phyloP scores from a whole-genome alignment of 1,140 invertebrate genomes.

The Papilio machaon region DNA sequence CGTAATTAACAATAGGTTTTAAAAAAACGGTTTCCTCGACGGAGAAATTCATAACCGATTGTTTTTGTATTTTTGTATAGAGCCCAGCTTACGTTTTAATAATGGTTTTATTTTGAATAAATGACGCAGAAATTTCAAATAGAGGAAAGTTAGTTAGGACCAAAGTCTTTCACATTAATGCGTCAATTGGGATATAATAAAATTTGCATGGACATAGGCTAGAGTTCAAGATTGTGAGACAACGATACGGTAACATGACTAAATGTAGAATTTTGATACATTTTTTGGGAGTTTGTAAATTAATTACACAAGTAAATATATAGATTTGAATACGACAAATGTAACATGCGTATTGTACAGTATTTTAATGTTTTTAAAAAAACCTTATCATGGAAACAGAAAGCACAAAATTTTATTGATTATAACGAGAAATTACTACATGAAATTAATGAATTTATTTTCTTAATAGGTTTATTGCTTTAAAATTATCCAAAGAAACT shows the following conservation, averaged over 20 bases:
- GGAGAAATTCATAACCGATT: conserved; percentile 61
- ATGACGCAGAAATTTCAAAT: conserved; percentile 53
- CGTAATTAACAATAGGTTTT: conserved; percentile 80
- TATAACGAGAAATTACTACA: neutral
- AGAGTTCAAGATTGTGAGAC: conserved; percentile 71
- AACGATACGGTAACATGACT: conserved; percentile 69
- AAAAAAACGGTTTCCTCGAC: conserved; percentile 66
- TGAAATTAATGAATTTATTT: neutral
- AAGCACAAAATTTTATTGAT: conserved; percentile 1
- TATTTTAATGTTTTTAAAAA: conserved; percentile 10
- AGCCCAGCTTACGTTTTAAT: conserved; percentile 57
- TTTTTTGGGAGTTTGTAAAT: conserved; percentile 53
- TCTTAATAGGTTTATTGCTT: neutral
- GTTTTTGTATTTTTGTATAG: conserved; percentile 66
- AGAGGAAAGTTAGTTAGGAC: conserved; percentile 70
- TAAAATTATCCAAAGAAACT: neutral
- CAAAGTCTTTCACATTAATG: conserved; percentile 66
- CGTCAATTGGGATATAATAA: conserved; percentile 72
- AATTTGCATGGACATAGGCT: conserved; percentile 70
- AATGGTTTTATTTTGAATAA: conserved; percentile 50
- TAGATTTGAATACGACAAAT: conserved; percentile 24
- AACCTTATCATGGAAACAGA: neutral
- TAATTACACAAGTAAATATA: conserved; percentile 22
- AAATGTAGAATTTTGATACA: conserved; percentile 72
- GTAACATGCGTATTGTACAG: conserved; percentile 19